Percentiles rank a stretch among this genome's conserved stretches.
These are phyloP conservation scores for Pangasius macronema DNA, from an alignment of 2,797 vertebrate species.

Conservation along the genomic window DNA sequence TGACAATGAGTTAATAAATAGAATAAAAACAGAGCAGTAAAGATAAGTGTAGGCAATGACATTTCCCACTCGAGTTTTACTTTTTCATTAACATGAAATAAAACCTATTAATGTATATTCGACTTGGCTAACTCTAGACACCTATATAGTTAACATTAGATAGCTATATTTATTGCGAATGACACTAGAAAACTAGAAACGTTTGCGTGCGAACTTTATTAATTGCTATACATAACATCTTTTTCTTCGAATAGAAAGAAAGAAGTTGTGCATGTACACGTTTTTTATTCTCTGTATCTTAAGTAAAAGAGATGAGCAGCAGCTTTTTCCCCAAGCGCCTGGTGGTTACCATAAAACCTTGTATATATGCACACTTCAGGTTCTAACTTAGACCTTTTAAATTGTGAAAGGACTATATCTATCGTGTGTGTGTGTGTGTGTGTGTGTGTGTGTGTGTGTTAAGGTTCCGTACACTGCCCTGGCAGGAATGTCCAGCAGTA, in stretches of 20 bases:
- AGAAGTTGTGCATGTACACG: too few species aligned
- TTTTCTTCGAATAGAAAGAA: too few species aligned
- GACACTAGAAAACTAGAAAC: not conserved
- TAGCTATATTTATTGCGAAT: too few species aligned
- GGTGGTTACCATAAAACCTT: too few species aligned
- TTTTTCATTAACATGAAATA: not conserved
- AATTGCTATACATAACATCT: not conserved
- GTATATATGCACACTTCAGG: too few species aligned
- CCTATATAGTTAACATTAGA: not conserved
- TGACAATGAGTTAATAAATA: not conserved
- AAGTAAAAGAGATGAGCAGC: too few species aligned
- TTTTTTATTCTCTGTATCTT: too few species aligned
- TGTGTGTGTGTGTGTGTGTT: not conserved
- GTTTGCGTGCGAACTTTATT: not conserved
- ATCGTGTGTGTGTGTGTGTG: not conserved
- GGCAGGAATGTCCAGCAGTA: conserved; percentile 67
- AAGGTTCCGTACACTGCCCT: conserved; percentile 83
- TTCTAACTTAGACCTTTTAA: too few species aligned
- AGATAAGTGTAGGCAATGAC: not conserved
- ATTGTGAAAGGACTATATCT: too few species aligned
- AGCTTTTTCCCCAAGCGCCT: not conserved
- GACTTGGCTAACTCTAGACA: not conserved
- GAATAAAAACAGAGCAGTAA: not conserved
- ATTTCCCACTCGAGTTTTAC: not conserved
- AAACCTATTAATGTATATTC: not conserved